A percentile compares a stretch with the other conserved stretches of the same genome.
Evolutionary conservation across 2,797 vertebrate genomes (phyloP).

Genomic region (Chloroceryle amazona): DNA sequence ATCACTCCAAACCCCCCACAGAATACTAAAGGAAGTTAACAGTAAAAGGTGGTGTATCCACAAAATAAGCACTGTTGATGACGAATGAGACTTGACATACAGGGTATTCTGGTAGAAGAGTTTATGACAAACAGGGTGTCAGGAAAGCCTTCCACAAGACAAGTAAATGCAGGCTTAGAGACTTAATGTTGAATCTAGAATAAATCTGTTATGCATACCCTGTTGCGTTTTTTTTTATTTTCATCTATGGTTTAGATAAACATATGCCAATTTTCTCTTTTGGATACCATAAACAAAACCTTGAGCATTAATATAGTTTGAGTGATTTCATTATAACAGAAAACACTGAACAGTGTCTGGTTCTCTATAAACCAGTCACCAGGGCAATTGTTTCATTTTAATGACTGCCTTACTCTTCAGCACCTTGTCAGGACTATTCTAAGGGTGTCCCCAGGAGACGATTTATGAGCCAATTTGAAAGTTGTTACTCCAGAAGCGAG

Average conservation of each 20-base stretch:
- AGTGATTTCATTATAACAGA: background rate
- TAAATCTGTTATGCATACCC: background rate
- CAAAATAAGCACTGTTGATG: background rate
- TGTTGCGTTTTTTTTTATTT: background rate
- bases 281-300: background rate
- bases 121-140: background rate
- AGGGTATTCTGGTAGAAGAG: background rate
- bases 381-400: background rate
- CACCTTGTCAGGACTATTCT: background rate
- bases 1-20: background rate
- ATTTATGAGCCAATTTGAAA: conserved; percentile 4
- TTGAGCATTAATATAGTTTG: background rate
- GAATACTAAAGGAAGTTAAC: background rate
- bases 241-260: background rate
- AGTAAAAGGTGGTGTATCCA: background rate
- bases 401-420: background rate
- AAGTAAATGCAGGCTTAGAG: background rate
- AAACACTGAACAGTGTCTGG: background rate
- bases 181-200: background rate
- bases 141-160: background rate
- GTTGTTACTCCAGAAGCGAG: background rate
- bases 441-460: background rate
- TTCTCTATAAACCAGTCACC: background rate
- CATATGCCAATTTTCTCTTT: background rate
- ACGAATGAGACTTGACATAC: background rate